Evolutionary conservation across 2,888 invertebrate genomes (phyloP).

Genomic region (Invenusta paracnida): DNA sequence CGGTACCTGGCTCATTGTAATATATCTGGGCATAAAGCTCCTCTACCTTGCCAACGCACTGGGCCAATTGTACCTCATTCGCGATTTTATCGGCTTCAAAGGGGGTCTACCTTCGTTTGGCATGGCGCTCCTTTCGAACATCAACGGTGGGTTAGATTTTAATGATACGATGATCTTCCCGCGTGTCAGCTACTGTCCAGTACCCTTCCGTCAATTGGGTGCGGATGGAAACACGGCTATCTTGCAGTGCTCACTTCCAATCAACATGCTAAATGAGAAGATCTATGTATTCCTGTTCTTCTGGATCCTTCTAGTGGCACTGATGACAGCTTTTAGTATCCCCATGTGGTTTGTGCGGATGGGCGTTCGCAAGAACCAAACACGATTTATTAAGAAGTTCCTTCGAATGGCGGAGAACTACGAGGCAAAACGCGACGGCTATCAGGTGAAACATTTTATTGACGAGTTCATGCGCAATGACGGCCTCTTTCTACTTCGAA

Average conservation of each 20-base stretch:
- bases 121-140: neutral
- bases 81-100: conserved; percentile 43
- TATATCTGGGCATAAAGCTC: conserved; percentile 43
- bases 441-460: conserved; percentile 25
- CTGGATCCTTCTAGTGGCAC: conserved; percentile 42
- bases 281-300: conserved; percentile 46
- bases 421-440: neutral
- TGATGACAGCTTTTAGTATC: conserved; percentile 42
- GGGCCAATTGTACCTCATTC: conserved; percentile 45
- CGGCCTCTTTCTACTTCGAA: conserved; percentile 38
- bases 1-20: conserved; percentile 44
- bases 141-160: conserved; percentile 31
- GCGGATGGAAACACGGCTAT: conserved; percentile 9
- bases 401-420: conserved; percentile 11
- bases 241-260: conserved; percentile 42
- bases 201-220: conserved; percentile 29
- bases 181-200: conserved; percentile 35
- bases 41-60: conserved; percentile 43
- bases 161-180: conserved; percentile 40
- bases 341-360: conserved; percentile 42
- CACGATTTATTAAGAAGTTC: conserved; percentile 38
- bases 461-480: conserved; percentile 40
- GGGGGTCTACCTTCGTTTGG: neutral
- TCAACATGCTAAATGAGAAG: conserved; percentile 46
- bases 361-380: neutral